A percentile compares a stretch with the other conserved stretches of the same genome.
These are phyloP conservation scores for Agrenia bidenticulata DNA, from an alignment of 2,888 invertebrate species.

Conservation along the genomic window DNA sequence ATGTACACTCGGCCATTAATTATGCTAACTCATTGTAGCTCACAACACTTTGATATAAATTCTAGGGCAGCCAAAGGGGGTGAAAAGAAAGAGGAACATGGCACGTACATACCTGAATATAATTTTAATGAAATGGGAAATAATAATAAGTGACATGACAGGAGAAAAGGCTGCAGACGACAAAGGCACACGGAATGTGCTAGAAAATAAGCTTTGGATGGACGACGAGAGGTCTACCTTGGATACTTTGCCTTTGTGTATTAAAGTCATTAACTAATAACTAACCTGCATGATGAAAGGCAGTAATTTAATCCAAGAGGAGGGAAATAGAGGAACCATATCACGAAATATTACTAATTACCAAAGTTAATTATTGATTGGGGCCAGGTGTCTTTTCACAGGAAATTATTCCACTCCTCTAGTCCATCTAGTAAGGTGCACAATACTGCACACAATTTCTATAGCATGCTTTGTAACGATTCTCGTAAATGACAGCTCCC, in stretches of 20 bases:
- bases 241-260: not conserved
- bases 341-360: slow-evolving; percentile 52
- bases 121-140: slow-evolving; percentile 24
- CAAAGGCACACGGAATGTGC: slow-evolving; percentile 11
- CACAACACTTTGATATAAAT: not conserved
- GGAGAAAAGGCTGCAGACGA: slow-evolving; percentile 15
- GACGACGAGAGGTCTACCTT: not conserved
- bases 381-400: slow-evolving; percentile 52
- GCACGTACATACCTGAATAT: slow-evolving; percentile 18
- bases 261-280: not conserved
- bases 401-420: slow-evolving; percentile 45
- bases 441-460: not conserved
- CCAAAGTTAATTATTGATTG: slow-evolving; percentile 51
- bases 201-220: not conserved
- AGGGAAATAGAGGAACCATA: slow-evolving; percentile 18
- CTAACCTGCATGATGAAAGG: slow-evolving; percentile 39
- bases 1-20: slow-evolving; percentile 13
- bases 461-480: slow-evolving; percentile 5
- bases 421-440: not conserved
- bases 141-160: slow-evolving; percentile 20
- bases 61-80: not conserved
- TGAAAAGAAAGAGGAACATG: not conserved
- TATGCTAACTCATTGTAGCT: slow-evolving; percentile 20
- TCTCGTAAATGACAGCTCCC: not conserved
- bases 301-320: slow-evolving; percentile 36